Base-by-base conservation (phyloP, 2,797 vertebrate genomes). In the Steatocranus sp. region DNA sequence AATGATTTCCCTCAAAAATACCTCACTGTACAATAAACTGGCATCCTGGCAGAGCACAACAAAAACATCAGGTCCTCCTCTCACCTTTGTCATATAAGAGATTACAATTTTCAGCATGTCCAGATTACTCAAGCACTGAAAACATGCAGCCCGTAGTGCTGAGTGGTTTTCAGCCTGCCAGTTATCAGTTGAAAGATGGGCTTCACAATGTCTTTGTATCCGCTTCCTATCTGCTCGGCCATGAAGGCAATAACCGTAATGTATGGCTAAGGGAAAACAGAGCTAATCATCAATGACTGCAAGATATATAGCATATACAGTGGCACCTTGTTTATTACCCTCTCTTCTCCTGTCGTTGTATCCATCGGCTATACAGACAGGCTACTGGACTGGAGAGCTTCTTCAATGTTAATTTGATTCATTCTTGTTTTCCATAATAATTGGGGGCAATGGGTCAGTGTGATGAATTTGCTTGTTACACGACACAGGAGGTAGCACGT, bases 231-330 rank as follows among this genome's bases (percentile, higher is more conserved):
- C 96, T 94, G 91, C 90, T 93, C 79, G 87, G 92, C 94, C 91
- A 87, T 86, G 87, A 92, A 93, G 92, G 95, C 95, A 95, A 96
- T 96, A 96, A 96, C 95, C 88, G 93, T 95, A 97, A 97, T 96
- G 95, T 96, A 97, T 96, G 93, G 95, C 95, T 95, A 92, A 94
- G 91, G 93, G 93, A 95, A 94, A 93, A 94, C 93, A 94, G 94
- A 95, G 95, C 95, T 96, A 96, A 97, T 97, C 96, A 96, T 96
- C 94, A 95, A 94, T 95, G 95, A 96, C 95, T 96, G 92, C 91
- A 93, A 96, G 96, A 96, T 96, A 96, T 96, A 96, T 95, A 91
- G 95, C 94, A 91, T 93, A 94, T 94, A 93, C 91, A 86, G 90
- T 91, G 93, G 92, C 93, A 92, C 91, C 93, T 94, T 94, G 95